Evolutionary conservation across 92 coral and sea anemone species (phyloP), one percentile per base, ranked within the genome.

Genomic region (Chrysogorgia sp.): DNA sequence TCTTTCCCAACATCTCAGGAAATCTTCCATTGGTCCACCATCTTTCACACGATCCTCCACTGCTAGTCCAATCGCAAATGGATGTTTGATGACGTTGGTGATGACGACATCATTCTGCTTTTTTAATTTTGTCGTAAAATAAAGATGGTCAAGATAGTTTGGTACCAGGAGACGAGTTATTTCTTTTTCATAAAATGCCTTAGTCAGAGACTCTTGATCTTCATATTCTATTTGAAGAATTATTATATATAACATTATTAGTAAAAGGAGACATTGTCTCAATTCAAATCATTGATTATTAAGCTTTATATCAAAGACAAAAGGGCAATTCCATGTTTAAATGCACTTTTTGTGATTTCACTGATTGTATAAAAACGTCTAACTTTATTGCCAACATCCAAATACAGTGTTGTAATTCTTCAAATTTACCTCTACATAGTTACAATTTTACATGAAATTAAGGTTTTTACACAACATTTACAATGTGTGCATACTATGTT

Each of bases 1-100:
- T 14, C 65, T 50, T 26, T 72, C 79, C 79, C 79, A 72, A 53
- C 79, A 72, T 34, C 48, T 53, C 8, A 72, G 64, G n/a, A 72
- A 72, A 3, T 56, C 64, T 22, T 4, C 55, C 56, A 56, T 32
- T 19, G n/a, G 49, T 31, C 55, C 43, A 55, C 33, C 56, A 20
- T 49, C 6, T 32, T 34, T 56, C 5, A 15, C 58, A 17, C 32
- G 9, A 35, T 56, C 29, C 23, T 34, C 79, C 17, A 72, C 65
- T 2, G 31, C 79, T 30, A 72, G 65, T 53, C 79, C 79, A 14
- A 72, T 65, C 0, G 79, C 53, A 32, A 72, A 72, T 20, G 79
- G 64, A 19, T 56, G 63, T 17, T 72, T 55, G 19, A 72, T 29
- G 3, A 72, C 65, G 8, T 25, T 72, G 14, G 79, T 28, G 22